These are phyloP conservation scores for Bilobella aurantiaca DNA, from an alignment of 1,140 invertebrate genomes.

Conservation along the genomic window DNA sequence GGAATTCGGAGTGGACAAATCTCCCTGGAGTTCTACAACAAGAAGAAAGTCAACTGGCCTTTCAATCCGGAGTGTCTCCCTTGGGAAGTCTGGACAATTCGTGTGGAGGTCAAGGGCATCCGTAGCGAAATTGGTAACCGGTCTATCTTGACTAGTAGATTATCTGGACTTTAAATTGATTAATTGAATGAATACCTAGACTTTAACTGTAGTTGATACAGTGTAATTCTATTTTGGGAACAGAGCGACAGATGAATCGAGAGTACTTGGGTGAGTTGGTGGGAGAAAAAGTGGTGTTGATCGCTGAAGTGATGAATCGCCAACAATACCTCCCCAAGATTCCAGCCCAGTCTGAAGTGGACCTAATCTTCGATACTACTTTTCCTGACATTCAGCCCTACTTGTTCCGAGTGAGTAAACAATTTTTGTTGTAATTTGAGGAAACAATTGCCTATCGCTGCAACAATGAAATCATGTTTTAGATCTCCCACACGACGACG, in stretches of 20 bases:
- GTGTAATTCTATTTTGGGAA: no score
- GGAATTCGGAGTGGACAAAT: slow-evolving; percentile 69
- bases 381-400: slow-evolving; percentile 90
- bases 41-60: slow-evolving; percentile 74
- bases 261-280: slow-evolving; percentile 84
- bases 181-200: no score
- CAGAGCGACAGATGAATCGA: slow-evolving; percentile 70
- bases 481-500: slow-evolving; percentile 31
- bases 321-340: slow-evolving; percentile 93
- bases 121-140: slow-evolving; percentile 63
- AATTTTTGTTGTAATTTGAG: no score
- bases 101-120: slow-evolving; percentile 72
- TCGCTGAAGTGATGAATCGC: slow-evolving; percentile 87
- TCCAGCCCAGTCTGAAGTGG: slow-evolving; percentile 80
- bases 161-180: no score
- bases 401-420: slow-evolving; percentile 66
- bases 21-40: slow-evolving; percentile 89
- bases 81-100: slow-evolving; percentile 95
- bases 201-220: no score
- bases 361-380: slow-evolving; percentile 86
- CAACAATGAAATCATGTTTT: background rate
- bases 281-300: slow-evolving; percentile 83
- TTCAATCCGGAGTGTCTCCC: slow-evolving; percentile 80
- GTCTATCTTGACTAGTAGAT: no score
- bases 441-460: background rate